Evolutionary conservation across 2,113 vertebrate species (phyloP), one percentile per base, ranked within the genome.

Genomic region (Columba livia): DNA sequence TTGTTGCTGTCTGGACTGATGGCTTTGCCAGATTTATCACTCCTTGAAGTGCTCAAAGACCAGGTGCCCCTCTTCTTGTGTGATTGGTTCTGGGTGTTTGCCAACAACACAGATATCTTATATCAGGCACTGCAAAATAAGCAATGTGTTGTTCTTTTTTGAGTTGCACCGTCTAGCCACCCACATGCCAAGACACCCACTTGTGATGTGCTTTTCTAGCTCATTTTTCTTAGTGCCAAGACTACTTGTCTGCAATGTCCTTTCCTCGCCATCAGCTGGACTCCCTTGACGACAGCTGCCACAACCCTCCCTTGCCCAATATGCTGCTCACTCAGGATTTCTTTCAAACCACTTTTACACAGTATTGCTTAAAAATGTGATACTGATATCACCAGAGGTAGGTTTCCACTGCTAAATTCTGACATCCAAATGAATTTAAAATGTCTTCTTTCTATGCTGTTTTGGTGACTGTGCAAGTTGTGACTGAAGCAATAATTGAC

Each of bases 401-500:
- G 7, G 11, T 62, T 89, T 88, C 17, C 54, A 38, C n/a, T 70
- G 61, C 2, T 15, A 89, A 84, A 85, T 90, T 87, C 16, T 81
- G 40, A 86, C 65, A 74, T 51, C 12, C 28, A 54, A 77, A 67
- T 62, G 57, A 85, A 38, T 86, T 91, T 24, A 92, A 73, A 65
- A 72, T 79, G 31, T 88, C 19, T 82, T 57, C 56, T 62, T 92
- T 88, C 53, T 75, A 54, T 83, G 40, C 29, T 77, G 2, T 62
- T 36, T 85, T 19, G 4, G 36, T 81, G 79, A 79, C 36, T 85
- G 31, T 72, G 69, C 61, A 89, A 95, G 71, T 91, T 95, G 54
- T 91, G 89, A 82, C 73, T 90, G 73, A 85, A 62, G 34, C 48
- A 89, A 17, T 94, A 93, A 95, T 66, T 82, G 70, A 82, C 44